phyloP scores from a whole-genome alignment of 2,797 vertebrate genomes.

The Strix occidentalis region DNA sequence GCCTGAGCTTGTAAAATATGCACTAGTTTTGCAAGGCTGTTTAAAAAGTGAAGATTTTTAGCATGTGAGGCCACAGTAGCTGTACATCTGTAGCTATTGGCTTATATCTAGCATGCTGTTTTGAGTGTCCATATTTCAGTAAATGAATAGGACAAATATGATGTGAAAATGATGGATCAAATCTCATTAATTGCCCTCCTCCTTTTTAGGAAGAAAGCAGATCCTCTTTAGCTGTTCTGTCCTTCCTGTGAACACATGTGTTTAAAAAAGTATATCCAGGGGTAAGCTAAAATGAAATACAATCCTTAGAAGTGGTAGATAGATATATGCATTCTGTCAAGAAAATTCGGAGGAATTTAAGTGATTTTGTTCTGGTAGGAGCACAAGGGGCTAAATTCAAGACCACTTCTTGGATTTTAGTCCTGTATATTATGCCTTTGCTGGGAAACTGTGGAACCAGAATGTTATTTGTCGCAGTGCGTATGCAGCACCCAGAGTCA shows the following conservation, averaged over 20 bases:
- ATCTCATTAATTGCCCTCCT: not conserved
- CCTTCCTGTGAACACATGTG: not conserved
- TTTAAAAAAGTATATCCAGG: not conserved
- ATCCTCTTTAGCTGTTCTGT: not conserved
- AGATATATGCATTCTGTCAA: not conserved
- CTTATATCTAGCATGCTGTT: not conserved
- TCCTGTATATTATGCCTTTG: not conserved
- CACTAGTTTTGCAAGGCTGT: not conserved
- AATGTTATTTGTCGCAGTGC: not conserved
- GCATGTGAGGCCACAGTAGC: not conserved
- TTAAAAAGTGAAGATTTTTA: not conserved
- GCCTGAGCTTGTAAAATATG: conserved; percentile 20
- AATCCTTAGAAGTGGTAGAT: not conserved
- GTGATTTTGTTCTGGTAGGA: not conserved
- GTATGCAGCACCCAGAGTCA: not conserved
- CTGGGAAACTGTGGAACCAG: not conserved
- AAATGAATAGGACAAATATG: fast-evolving
- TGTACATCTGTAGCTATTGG: not conserved
- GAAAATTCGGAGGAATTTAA: not conserved
- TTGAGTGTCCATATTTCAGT: not conserved
- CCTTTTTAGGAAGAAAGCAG: not conserved
- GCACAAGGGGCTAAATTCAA: not conserved
- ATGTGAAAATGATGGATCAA: not conserved
- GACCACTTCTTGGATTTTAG: not conserved
- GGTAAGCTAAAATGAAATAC: not conserved